A percentile compares a stretch with the other conserved stretches of the same genome.
Evolutionary conservation across 37 sponge, comb jelly and placozoan species (phyloP).

Genomic region (Chondrilla cf. caribensis): DNA sequence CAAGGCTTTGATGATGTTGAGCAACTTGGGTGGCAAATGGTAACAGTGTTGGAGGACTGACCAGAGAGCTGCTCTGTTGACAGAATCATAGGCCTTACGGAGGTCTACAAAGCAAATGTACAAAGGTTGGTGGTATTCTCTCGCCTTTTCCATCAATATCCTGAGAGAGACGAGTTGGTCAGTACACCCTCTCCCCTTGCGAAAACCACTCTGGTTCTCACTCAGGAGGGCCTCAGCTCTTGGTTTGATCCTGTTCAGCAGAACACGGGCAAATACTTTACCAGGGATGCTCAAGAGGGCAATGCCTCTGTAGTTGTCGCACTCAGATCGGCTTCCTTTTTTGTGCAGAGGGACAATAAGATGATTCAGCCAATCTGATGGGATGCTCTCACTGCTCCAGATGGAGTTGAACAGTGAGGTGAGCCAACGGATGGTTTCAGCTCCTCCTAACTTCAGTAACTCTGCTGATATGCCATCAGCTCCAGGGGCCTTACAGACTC

Average conservation of each 20-base stretch:
- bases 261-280: slow-evolving; percentile 4
- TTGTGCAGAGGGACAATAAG: slow-evolving; percentile 9
- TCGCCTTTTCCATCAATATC: slow-evolving; percentile 13
- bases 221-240: slow-evolving; percentile 8
- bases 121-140: slow-evolving; percentile 7
- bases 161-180: slow-evolving; percentile 15
- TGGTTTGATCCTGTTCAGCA: background rate
- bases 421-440: background rate
- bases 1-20: slow-evolving; percentile 5
- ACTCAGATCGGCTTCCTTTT: slow-evolving; percentile 1
- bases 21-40: slow-evolving; percentile 11
- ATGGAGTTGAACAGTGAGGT: background rate
- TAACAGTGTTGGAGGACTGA: slow-evolving; percentile 5
- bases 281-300: slow-evolving; percentile 7
- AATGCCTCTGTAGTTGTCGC: slow-evolving; percentile 18
- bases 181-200: background rate
- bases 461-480: slow-evolving; percentile 3
- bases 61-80: background rate
- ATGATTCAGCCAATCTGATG: background rate
- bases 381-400: slow-evolving; percentile 7
- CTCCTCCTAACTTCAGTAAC: slow-evolving; percentile 12
- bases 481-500: slow-evolving; percentile 7
- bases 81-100: slow-evolving; percentile 18
- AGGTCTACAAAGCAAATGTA: slow-evolving; percentile 18
- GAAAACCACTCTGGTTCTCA: slow-evolving; percentile 16